Percentiles rank a stretch among this genome's conserved stretches.
phyloP scores from a whole-genome alignment of 2,113 vertebrate species.

The Trachemys scripta region DNA sequence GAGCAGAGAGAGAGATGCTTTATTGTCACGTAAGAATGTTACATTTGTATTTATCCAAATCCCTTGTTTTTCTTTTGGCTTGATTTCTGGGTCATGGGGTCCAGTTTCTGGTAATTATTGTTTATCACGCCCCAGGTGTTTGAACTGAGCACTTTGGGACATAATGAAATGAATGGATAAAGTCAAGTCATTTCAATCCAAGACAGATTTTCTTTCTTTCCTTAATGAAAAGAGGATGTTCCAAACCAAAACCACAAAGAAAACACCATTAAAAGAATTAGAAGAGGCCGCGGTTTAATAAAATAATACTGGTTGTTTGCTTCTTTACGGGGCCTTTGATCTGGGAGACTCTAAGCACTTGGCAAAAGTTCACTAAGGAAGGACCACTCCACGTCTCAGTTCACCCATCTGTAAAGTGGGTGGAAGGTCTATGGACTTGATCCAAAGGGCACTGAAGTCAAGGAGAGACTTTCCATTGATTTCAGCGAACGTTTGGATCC shows the following conservation, averaged over 20 bases:
- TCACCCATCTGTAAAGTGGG: background rate
- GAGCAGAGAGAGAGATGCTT: background rate
- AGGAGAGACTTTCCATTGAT: background rate
- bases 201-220: background rate
- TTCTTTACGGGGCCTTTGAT: constrained; percentile 61
- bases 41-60: no score
- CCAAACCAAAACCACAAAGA: constrained; percentile 56
- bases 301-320: background rate
- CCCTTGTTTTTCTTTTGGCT: background rate
- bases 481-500: background rate
- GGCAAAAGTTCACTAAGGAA: constrained; percentile 24
- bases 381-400: background rate
- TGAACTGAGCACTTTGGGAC: background rate
- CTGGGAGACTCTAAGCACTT: constrained; percentile 18
- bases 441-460: rapidly evolving
- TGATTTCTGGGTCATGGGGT: background rate
- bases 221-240: constrained; percentile 19
- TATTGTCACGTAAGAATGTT: background rate
- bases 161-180: background rate
- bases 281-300: background rate
- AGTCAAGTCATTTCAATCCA: background rate
- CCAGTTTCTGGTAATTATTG: background rate
- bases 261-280: constrained; percentile 35
- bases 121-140: rapidly evolving
- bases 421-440: background rate